These are phyloP conservation scores for Sinocyclocheilus grahami DNA, from an alignment of 2,113 vertebrate species.

Conservation along the genomic window DNA sequence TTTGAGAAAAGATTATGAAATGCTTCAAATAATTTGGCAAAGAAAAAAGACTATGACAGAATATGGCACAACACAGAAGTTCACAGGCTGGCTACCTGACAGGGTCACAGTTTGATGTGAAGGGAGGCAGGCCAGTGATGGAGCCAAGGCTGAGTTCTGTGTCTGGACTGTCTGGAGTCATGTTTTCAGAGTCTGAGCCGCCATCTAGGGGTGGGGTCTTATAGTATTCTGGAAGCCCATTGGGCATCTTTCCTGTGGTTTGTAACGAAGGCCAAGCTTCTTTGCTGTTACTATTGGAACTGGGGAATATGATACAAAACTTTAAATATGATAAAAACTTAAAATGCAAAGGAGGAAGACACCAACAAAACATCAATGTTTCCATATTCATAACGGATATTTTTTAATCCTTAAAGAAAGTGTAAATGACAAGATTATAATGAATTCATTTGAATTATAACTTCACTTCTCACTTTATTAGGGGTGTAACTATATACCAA, in stretches of 20 bases:
- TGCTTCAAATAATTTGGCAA: neutral
- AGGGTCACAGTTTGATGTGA: conserved; percentile 62
- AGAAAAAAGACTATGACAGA: neutral
- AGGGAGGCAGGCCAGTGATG: conserved; percentile 64
- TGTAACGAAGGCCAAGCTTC: conserved; percentile 86
- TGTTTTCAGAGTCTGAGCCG: conserved; percentile 81
- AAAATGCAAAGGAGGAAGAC: neutral
- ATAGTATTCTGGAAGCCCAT: conserved; percentile 79
- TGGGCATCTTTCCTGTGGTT: conserved; percentile 78
- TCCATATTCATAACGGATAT: too few relatives aligned
- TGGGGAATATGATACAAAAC: conserved; percentile 53
- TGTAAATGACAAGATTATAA: neutral
- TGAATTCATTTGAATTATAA: neutral
- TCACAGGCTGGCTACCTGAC: conserved; percentile 57
- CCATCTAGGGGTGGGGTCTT: conserved; percentile 80
- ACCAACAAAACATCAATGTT: too few relatives aligned
- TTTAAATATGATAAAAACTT: neutral
- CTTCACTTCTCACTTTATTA: neutral
- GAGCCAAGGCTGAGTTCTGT: conserved; percentile 76
- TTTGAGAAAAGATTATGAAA: neutral
- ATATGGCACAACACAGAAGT: neutral
- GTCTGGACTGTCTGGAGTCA: conserved; percentile 80
- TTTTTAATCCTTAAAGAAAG: neutral
- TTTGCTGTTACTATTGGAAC: conserved; percentile 82
- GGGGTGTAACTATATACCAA: too few relatives aligned